A percentile compares a stretch with the other conserved stretches of the same genome.
These are phyloP conservation scores for Ptyas mucosa DNA, from an alignment of 2,113 vertebrate species.

Conservation along the genomic window DNA sequence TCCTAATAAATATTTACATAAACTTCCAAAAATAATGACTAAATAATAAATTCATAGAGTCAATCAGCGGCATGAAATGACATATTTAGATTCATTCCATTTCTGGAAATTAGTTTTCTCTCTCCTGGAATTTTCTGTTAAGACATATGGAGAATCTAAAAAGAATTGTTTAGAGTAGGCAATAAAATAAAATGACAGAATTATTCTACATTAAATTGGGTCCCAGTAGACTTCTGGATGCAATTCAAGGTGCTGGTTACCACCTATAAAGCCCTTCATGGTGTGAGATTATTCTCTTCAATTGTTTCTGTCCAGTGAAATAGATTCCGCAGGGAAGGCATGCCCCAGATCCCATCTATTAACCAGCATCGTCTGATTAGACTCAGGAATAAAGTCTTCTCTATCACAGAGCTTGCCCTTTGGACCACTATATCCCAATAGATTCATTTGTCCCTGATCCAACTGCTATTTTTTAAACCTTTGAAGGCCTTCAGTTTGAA, in stretches of 20 bases:
- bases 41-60: conserved; percentile 11
- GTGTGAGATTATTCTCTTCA: neutral
- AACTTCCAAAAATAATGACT: neutral
- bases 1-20: neutral
- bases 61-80: neutral
- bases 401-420: neutral
- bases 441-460: neutral
- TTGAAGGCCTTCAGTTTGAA: neutral
- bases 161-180: neutral
- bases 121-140: conserved; percentile 8
- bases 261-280: neutral
- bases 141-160: conserved; percentile 9
- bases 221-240: neutral
- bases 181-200: neutral
- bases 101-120: conserved; percentile 5
- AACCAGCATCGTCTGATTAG: neutral
- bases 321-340: neutral
- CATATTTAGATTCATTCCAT: conserved; percentile 27
- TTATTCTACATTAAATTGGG: conserved; percentile 31
- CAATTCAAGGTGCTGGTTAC: neutral
- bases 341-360: neutral
- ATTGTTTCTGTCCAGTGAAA: neutral
- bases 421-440: neutral
- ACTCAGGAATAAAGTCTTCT: neutral
- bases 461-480: neutral